phyloP scores from a whole-genome alignment of 2,797 vertebrate genomes.

The Pteronotus mesoamericanus region DNA sequence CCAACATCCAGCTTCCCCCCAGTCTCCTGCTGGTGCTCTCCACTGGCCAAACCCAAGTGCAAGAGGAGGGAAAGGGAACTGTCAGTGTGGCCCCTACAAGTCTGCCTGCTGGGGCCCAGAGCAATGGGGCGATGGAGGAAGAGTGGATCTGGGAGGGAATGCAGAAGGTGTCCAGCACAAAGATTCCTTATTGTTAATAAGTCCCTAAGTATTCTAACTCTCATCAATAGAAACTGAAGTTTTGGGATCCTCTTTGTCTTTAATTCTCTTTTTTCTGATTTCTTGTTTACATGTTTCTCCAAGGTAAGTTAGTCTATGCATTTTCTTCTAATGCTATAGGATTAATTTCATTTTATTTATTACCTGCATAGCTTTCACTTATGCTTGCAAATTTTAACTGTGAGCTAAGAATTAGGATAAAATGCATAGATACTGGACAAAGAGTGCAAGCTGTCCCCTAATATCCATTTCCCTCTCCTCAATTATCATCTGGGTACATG shows the following conservation, averaged over 20 bases:
- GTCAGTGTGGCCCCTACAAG: neutral
- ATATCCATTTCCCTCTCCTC: neutral
- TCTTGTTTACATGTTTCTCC: neutral
- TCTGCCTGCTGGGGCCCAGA: neutral
- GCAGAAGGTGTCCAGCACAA: neutral
- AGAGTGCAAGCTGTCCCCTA: neutral
- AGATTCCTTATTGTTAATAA: neutral
- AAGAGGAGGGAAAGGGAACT: neutral
- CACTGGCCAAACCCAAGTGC: neutral
- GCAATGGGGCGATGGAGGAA: neutral
- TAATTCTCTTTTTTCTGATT: neutral
- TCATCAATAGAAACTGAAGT: neutral
- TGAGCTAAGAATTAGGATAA: neutral
- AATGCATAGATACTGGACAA: neutral
- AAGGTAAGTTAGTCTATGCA: neutral
- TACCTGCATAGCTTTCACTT: neutral
- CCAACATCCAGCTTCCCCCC: neutral
- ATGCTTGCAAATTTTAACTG: neutral
- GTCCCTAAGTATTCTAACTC: neutral
- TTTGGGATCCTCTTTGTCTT: neutral
- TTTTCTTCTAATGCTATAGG: neutral
- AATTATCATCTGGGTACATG: neutral
- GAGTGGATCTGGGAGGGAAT: neutral
- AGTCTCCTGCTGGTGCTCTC: neutral
- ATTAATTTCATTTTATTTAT: conserved; percentile 3